phyloP scores from a whole-genome alignment of 2,888 invertebrate species.

The Melolontha melolontha region DNA sequence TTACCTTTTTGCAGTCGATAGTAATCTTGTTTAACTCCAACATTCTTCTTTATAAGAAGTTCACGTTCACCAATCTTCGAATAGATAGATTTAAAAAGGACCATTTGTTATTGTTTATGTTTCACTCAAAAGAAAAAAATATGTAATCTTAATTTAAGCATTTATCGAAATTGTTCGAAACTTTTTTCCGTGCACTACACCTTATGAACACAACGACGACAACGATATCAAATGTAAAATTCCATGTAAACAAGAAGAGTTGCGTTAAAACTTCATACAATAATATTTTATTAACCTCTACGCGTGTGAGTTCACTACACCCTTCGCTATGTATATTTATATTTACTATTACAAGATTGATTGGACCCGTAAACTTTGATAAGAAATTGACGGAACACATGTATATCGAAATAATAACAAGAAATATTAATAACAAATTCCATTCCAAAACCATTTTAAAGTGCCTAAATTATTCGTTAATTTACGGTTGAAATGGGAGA shows the following conservation, averaged over 20 bases:
- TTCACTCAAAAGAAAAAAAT: too few species aligned
- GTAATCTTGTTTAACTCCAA: too few species aligned
- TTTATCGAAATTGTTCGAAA: too few species aligned
- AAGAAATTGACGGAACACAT: slow-evolving; percentile 16
- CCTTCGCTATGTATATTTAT: slow-evolving; percentile 8
- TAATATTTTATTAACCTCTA: slow-evolving; percentile 24
- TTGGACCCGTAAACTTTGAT: slow-evolving; percentile 10
- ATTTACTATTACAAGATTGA: background rate
- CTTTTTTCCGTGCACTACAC: too few species aligned
- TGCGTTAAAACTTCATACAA: background rate
- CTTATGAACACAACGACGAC: background rate
- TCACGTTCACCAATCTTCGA: slow-evolving; percentile 11
- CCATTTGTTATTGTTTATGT: background rate
- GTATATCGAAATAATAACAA: background rate
- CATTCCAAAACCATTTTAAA: too few species aligned
- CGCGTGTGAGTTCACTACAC: slow-evolving; percentile 24
- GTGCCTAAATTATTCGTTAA: too few species aligned
- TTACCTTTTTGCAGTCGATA: too few species aligned
- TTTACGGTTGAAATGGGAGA: too few species aligned
- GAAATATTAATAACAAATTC: too few species aligned
- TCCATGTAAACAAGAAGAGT: too few species aligned
- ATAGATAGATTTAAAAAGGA: background rate
- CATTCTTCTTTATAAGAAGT: slow-evolving; percentile 7
- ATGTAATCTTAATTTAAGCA: too few species aligned
- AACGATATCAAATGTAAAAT: too few species aligned